Evolutionary conservation across 2,113 vertebrate genomes (phyloP).

Genomic region (Pseudorhombus dupliciocellatus): DNA sequence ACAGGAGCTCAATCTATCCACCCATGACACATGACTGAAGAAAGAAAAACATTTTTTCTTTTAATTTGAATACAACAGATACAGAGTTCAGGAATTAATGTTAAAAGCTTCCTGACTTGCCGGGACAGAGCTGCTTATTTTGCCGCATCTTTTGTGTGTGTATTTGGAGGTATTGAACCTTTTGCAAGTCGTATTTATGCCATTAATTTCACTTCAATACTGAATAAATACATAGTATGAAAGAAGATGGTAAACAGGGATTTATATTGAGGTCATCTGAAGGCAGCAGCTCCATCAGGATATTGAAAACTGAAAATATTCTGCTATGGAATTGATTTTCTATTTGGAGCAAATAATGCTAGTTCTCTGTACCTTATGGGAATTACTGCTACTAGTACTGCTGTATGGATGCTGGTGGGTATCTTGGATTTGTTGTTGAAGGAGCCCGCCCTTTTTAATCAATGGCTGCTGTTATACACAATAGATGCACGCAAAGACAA

Average conservation of each 20-base stretch:
- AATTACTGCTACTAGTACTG: slow-evolving; percentile 42
- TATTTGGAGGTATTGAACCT: slow-evolving; percentile 57
- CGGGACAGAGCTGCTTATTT: slow-evolving; percentile 46
- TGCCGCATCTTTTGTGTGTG: slow-evolving; percentile 33
- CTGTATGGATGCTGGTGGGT: slow-evolving; percentile 41
- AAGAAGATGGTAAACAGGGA: slow-evolving; percentile 56
- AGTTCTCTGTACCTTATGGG: slow-evolving; percentile 48
- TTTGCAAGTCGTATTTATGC: slow-evolving; percentile 62
- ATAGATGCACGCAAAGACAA: slow-evolving; percentile 48
- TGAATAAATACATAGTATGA: slow-evolving; percentile 64
- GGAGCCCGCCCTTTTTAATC: slow-evolving; percentile 46
- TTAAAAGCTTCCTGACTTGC: slow-evolving; percentile 42
- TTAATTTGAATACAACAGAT: slow-evolving; percentile 64
- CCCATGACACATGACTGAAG: slow-evolving; percentile 77
- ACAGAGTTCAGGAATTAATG: slow-evolving; percentile 72
- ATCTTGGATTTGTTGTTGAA: slow-evolving; percentile 35
- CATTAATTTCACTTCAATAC: slow-evolving; percentile 58
- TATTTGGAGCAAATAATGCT: slow-evolving; percentile 62
- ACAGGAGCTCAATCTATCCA: slow-evolving; percentile 80
- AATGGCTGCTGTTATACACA: slow-evolving; percentile 54
- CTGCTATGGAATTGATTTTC: slow-evolving; percentile 60
- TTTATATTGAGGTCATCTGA: slow-evolving; percentile 63
- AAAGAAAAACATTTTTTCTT: slow-evolving; percentile 72
- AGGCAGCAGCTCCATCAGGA: slow-evolving; percentile 48
- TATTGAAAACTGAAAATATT: slow-evolving; percentile 67